A percentile compares a stretch with the other conserved stretches of the same genome.
phyloP scores from a whole-genome alignment of 2,113 vertebrate species.

The Thamnophis sirtalis region DNA sequence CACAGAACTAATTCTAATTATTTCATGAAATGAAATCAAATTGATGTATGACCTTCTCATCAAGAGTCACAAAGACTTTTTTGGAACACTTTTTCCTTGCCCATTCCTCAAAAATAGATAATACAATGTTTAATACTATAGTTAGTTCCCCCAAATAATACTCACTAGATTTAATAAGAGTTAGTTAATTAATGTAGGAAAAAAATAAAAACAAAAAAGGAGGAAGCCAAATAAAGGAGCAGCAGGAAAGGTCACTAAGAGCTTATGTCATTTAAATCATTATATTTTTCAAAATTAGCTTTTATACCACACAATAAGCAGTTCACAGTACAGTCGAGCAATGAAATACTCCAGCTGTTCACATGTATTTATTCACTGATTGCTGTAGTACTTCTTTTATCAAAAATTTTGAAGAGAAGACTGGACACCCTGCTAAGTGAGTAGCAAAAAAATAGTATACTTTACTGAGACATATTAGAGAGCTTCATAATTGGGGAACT shows the following conservation, averaged over 20 bases:
- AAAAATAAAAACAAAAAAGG: neutral
- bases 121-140: neutral
- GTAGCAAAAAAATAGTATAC: neutral
- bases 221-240: neutral
- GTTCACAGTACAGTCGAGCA: neutral
- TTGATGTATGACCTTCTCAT: neutral
- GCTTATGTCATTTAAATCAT: no score
- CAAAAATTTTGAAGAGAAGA: neutral
- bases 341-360: neutral
- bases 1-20: neutral
- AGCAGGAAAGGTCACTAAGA: neutral
- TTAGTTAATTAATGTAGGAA: neutral
- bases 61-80: neutral
- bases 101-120: neutral
- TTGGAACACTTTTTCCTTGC: neutral
- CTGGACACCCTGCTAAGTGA: constrained; percentile 4
- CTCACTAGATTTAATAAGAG: neutral
- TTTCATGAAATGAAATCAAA: neutral
- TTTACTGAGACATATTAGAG: neutral
- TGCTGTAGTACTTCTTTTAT: constrained; percentile 5
- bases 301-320: neutral
- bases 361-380: constrained; percentile 3
- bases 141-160: neutral
- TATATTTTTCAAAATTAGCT: neutral
- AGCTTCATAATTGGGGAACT: constrained; percentile 22